Evolutionary conservation across 1,140 invertebrate genomes (phyloP).

Genomic region (Formica exsecta): DNA sequence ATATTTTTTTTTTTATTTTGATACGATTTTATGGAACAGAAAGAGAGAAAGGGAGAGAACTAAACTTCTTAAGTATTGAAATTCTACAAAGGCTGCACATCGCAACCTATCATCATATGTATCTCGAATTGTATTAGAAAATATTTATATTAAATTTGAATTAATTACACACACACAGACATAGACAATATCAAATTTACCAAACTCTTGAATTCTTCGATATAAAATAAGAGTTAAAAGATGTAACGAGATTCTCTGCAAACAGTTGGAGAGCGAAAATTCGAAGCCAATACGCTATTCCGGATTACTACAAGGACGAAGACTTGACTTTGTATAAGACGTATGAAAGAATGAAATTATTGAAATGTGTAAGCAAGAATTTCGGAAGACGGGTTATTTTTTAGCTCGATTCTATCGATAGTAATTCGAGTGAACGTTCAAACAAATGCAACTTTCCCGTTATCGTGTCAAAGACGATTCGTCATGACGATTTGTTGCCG

Average conservation of each 20-base stretch:
- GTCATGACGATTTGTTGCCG: slow-evolving; percentile 46
- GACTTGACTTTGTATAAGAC: slow-evolving; percentile 12
- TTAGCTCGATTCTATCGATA: slow-evolving; percentile 31
- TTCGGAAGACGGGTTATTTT: background rate
- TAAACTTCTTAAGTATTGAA: background rate
- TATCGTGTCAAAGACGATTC: slow-evolving; percentile 24
- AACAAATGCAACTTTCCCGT: slow-evolving; percentile 18
- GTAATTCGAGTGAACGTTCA: slow-evolving; percentile 16
- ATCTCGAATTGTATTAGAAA: background rate
- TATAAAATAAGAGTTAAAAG: background rate
- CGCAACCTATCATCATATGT: background rate
- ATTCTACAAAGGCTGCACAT: background rate
- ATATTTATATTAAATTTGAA: background rate
- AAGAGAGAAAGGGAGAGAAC: background rate
- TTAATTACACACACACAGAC: background rate
- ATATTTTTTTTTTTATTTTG: background rate
- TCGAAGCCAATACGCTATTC: background rate
- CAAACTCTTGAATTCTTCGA: background rate
- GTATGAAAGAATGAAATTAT: slow-evolving; percentile 2
- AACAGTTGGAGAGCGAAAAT: background rate
- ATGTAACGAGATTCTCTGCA: background rate
- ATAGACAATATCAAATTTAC: no score
- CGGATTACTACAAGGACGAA: background rate
- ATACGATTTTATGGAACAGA: background rate
- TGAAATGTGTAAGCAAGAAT: slow-evolving; percentile 14